Conservation (phyloP, 2,113 vertebrate genomes). For the Alces alces region DNA sequence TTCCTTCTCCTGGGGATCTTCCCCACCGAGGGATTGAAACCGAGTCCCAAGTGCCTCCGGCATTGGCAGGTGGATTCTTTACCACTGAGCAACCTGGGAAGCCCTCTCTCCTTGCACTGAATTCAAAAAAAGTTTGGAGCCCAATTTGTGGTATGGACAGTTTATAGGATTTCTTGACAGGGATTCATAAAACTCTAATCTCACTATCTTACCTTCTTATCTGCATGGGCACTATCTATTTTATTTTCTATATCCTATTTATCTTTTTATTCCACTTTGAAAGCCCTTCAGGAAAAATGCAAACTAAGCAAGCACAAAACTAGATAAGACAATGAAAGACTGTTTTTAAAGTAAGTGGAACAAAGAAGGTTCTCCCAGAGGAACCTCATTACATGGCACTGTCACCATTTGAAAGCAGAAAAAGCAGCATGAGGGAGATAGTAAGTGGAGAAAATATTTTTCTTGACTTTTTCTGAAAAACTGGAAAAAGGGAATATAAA, state of each 20-base stretch:
- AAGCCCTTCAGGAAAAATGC: neutral
- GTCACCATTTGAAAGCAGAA: neutral
- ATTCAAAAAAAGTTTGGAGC: neutral
- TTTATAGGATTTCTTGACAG: neutral
- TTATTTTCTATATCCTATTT: neutral
- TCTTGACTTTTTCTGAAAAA: conserved; percentile 12
- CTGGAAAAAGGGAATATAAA: neutral
- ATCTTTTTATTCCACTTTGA: neutral
- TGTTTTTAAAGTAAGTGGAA: neutral
- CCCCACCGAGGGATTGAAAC: too few species aligned
- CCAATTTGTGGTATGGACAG: neutral
- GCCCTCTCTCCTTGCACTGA: neutral
- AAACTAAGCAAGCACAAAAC: neutral
- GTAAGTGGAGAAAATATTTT: neutral
- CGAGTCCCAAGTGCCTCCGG: too few species aligned
- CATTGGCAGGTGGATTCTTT: too few species aligned
- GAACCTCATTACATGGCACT: neutral
- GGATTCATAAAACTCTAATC: neutral
- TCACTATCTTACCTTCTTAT: neutral
- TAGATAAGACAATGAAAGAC: neutral
- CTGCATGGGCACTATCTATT: neutral
- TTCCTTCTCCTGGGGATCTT: too few species aligned
- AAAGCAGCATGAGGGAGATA: neutral
- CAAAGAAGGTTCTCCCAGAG: neutral
- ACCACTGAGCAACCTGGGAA: too few species aligned